phyloP scores from a whole-genome alignment of 2,797 vertebrate species.

The Sebastes variabilis region DNA sequence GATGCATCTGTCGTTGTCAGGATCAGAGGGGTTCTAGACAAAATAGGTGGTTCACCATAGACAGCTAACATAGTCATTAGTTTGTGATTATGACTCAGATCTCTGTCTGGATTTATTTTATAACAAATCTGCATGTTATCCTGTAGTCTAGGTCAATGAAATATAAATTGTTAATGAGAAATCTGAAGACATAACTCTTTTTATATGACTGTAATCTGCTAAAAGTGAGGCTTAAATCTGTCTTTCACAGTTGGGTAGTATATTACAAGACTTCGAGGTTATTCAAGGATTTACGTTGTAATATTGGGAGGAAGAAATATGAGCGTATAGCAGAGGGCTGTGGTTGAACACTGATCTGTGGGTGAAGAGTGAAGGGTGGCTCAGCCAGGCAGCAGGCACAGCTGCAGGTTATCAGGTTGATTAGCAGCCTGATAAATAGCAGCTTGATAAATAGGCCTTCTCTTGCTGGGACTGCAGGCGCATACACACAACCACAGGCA shows the following conservation, averaged over 20 bases:
- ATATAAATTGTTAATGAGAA: not conserved
- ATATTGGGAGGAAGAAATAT: slow-evolving; percentile 28
- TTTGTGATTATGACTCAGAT: not conserved
- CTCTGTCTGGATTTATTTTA: not conserved
- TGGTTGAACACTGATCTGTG: slow-evolving; percentile 9
- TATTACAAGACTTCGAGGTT: slow-evolving; percentile 10
- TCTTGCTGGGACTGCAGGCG: slow-evolving; percentile 13
- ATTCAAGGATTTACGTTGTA: slow-evolving; percentile 34
- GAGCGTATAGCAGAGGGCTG: slow-evolving; percentile 10
- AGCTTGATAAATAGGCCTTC: slow-evolving; percentile 45
- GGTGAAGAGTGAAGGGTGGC: slow-evolving; percentile 34
- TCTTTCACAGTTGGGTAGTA: slow-evolving; percentile 11
- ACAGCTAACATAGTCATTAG: not conserved
- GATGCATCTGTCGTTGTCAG: too few species aligned
- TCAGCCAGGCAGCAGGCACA: slow-evolving; percentile 50
- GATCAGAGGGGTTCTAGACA: not conserved
- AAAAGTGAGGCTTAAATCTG: not conserved
- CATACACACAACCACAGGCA: not conserved
- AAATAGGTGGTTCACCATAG: not conserved
- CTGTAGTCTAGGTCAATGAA: not conserved
- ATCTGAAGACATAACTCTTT: not conserved
- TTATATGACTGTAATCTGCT: slow-evolving; percentile 6
- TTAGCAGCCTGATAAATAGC: slow-evolving; percentile 66
- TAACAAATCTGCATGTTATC: not conserved
- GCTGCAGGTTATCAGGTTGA: slow-evolving; percentile 69